Base-by-base conservation (phyloP, 2,113 vertebrate species). In the Sigmodon hispidus region DNA sequence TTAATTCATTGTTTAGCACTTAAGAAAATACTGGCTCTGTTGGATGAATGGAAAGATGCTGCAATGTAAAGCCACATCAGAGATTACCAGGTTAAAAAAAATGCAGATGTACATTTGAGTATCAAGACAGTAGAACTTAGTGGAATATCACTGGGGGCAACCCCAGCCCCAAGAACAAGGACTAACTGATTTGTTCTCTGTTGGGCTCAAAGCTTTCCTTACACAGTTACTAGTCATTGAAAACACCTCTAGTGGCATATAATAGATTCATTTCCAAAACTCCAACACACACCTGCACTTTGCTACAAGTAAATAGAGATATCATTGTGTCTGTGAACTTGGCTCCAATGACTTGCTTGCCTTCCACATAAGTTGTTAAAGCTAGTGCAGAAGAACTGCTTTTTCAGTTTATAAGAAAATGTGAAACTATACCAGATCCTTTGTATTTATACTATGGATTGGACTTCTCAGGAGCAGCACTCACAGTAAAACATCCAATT, bases 1-100 rank as follows among this genome's bases (percentile, higher is more conserved):
- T 97, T 97, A 95, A 97, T 97, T 97, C 98, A 29, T 94, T 36
- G 96, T 97, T 95, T 95, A 95, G 96, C 93, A 43, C 96, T 91
- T 96, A 96, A 95, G 96, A 91, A 97, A 89, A 72, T 57, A 83
- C 84, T 94, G 95, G 96, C 94, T 94, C 96, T 84, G 86, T 50
- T 75, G 91, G 91, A 80, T 94, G 96, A 95, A 85, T 87, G 86
- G 43, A 92, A 95, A 96, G 26, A 86, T 75, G 84, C 50, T 79
- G 88, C 91, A 89, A 52, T 83, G 31, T 45, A 70, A 93, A 67
- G 76, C 85, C 36, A 57, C 13, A 89, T 43, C 87, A 77, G 17
- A 40, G 48, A 67, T 11, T 52, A 13, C 57, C n/a, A 73, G 86
- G 73, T 76, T 72, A n/a, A 96, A 85, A 93, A 94, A 95, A 92